phyloP scores from a whole-genome alignment of 1,140 invertebrate species.

The Drosophila rufa region DNA sequence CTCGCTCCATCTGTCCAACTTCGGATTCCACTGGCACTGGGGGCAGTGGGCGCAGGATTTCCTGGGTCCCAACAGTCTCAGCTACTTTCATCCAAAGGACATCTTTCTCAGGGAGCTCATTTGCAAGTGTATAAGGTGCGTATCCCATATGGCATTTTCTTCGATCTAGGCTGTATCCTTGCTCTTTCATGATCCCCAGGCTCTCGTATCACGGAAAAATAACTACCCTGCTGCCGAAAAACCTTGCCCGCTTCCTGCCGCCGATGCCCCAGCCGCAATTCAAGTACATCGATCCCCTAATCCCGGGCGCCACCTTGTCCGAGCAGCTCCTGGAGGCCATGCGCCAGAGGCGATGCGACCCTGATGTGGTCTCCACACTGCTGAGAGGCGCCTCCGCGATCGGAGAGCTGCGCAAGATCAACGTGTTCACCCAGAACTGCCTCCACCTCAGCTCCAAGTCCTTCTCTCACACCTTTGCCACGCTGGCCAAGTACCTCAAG shows the following conservation, averaged over 20 bases:
- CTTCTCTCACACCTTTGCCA: conserved; percentile 48
- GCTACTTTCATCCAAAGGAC: conserved; percentile 93
- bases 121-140: conserved; percentile 16
- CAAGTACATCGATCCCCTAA: conserved; percentile 90
- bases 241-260: conserved; percentile 93
- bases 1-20: conserved; percentile 99
- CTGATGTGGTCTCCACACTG: conserved; percentile 5
- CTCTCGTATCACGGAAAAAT: conserved; percentile 97
- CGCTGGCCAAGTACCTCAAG: conserved; percentile 25
- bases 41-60: conserved; percentile 80
- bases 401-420: conserved; percentile 32
- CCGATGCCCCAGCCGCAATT: conserved; percentile 90
- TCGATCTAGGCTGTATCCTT: neutral
- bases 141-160: too few species aligned
- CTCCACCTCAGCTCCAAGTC: conserved; percentile 60
- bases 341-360: neutral
- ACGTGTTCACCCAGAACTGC: conserved; percentile 51
- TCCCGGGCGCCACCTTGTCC: conserved; percentile 43
- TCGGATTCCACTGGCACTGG: conserved; percentile 97
- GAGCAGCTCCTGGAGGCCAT: conserved; percentile 30
- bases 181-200: conserved; percentile 86
- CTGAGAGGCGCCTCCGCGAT: neutral
- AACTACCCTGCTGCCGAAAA: conserved; percentile 91
- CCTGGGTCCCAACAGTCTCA: conserved; percentile 72
- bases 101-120: conserved; percentile 96